Percentiles rank a stretch among this genome's conserved stretches.
Evolutionary conservation across 2,888 invertebrate species (phyloP).

Genomic region (Metallyticus violacea): DNA sequence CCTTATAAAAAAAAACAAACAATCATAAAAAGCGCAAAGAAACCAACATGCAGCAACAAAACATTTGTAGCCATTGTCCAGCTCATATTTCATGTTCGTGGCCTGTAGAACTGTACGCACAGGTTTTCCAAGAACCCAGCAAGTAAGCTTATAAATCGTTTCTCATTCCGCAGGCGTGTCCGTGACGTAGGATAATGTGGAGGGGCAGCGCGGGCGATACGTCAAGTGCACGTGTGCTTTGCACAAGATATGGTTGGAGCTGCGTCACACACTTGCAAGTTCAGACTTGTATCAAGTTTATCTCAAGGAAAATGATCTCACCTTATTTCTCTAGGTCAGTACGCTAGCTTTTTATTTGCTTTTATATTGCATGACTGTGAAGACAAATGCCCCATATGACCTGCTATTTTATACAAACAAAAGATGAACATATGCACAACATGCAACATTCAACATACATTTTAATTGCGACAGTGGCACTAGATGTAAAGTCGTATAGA

Average conservation of each 20-base stretch:
- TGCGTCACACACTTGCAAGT: not conserved
- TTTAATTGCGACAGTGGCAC: no score
- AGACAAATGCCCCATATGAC: no score
- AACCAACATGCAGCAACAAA: no score
- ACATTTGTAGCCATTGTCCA: not conserved
- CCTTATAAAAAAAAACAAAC: no score
- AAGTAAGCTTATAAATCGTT: no score
- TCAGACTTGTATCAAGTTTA: not conserved
- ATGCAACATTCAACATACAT: no score
- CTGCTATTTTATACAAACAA: no score
- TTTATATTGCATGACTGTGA: no score
- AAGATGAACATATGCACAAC: no score
- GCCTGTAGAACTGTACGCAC: not conserved
- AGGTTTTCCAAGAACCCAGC: not conserved
- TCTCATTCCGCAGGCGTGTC: not conserved
- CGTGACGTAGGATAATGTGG: not conserved
- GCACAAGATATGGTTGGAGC: not conserved
- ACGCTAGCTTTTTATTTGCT: not conserved
- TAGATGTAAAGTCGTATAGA: no score
- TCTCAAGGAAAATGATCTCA: not conserved
- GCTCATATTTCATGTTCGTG: not conserved
- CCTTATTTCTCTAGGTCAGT: not conserved
- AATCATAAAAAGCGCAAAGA: no score
- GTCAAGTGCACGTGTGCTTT: not conserved
- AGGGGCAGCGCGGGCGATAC: no score